Conservation (phyloP, 2,113 vertebrate species). For the Pungitius pungitius region DNA sequence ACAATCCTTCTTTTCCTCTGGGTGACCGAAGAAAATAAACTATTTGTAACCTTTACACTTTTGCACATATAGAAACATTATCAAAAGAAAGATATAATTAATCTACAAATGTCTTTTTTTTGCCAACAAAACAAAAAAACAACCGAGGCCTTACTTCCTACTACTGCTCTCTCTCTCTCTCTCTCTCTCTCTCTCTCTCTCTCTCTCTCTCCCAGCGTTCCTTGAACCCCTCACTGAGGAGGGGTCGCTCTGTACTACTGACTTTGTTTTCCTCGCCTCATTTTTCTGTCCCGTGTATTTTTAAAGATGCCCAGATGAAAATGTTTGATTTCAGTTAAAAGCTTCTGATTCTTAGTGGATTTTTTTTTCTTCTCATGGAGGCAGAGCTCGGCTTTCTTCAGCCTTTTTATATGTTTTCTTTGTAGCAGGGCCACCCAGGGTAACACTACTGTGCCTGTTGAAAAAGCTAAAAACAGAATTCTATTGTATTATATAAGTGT, state of each 20-base stretch:
- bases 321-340: slow-evolving; percentile 80
- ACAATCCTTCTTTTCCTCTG: slow-evolving; percentile 42
- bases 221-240: slow-evolving; percentile 53
- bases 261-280: slow-evolving; percentile 83
- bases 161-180: slow-evolving; percentile 87
- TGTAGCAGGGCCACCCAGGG: slow-evolving; percentile 83
- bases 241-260: slow-evolving; percentile 95
- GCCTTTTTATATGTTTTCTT: slow-evolving; percentile 70
- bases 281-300: slow-evolving; percentile 66
- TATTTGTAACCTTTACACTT: slow-evolving; percentile 78
- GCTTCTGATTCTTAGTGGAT: slow-evolving; percentile 75
- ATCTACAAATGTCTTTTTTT: slow-evolving; percentile 80
- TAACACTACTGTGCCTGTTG: slow-evolving; percentile 90
- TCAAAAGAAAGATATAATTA: slow-evolving; percentile 74
- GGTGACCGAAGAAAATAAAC: slow-evolving; percentile 65
- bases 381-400: slow-evolving; percentile 62
- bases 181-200: slow-evolving; percentile 46
- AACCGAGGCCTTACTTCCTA: slow-evolving; percentile 90
- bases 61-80: slow-evolving; percentile 80
- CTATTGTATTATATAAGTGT: slow-evolving; percentile 76
- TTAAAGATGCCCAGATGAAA: slow-evolving; percentile 79
- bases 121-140: slow-evolving; percentile 83
- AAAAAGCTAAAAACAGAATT: slow-evolving; percentile 25
- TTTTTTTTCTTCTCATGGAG: slow-evolving; percentile 39
- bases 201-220: slow-evolving; percentile 14